Evolutionary conservation across 2,797 vertebrate species (phyloP), one percentile per base, ranked within the genome.

Genomic region (Trachops cirrhosus): DNA sequence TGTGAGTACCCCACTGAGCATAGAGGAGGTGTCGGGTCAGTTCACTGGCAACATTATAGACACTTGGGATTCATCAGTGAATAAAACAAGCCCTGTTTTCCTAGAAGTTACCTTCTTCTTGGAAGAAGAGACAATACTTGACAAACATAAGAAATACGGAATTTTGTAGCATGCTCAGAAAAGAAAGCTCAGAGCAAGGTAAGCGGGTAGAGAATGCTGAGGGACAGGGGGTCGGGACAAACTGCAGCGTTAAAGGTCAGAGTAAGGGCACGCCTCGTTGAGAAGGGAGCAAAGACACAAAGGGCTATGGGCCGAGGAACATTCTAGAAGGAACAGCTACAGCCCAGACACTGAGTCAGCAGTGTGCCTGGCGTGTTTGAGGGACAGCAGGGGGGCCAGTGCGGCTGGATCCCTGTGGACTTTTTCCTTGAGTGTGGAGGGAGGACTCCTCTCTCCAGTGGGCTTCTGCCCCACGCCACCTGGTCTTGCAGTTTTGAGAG

Each of bases 11-110:
- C 0, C 8, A 2, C 0, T 22, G 86, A 74, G 14, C 32, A 9
- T 64, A 74, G 34, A 59, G n/a, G 48, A 74, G 44, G n/a, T 15
- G 46, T 37, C 34, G 46, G 0, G 29, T 2, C 16, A 39, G 73
- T 10, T 50, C 46, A 0, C 0, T 5, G 59, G 12, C n/a, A 7
- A 21, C 0, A 0, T 29, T 29, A 21, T 14, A 16, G 78, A 39
- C 39, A 2, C 41, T 22, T 12, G 39, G 44, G 24, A 19, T 29
- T 64, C 18, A 22, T 9, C 37, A 2, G n/a, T 9, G 37, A 78
- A 4, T 6, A 32, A 68, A 68, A n/a, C 4, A 64, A 44, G 21
- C 52, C n/a, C 62, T 2, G 5, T n/a, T 32, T 19, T 57, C 26
- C 29, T 29, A 26, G 54, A 54, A 52, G 29, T 26, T n/a, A 3